Percentiles rank a stretch among this genome's conserved stretches.
These are phyloP conservation scores for Argyresthia albistria DNA, from an alignment of 2,888 invertebrate genomes.

Conservation along the genomic window DNA sequence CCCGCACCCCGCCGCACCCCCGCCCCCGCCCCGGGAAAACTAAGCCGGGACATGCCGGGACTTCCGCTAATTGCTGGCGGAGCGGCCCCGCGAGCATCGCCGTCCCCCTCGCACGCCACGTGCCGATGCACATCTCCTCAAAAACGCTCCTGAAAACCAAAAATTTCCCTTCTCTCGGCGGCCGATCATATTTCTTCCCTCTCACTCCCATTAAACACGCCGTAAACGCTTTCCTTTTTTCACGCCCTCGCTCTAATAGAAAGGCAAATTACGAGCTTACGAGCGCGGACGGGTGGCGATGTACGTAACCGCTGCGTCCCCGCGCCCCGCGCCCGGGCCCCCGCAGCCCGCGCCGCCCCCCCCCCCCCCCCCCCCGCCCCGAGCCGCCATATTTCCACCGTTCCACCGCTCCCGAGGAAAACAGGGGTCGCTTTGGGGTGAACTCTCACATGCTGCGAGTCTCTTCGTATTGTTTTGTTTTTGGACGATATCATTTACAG, in stretches of 20 bases:
- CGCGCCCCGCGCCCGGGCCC: slow-evolving; percentile 30
- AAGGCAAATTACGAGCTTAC: slow-evolving; percentile 74
- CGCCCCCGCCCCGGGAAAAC: slow-evolving; percentile 59
- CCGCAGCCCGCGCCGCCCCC: slow-evolving; percentile 33
- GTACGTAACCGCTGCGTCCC: slow-evolving; percentile 61
- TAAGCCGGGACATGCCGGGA: slow-evolving; percentile 71
- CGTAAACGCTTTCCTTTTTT: slow-evolving; percentile 74
- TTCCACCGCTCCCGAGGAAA: slow-evolving; percentile 36
- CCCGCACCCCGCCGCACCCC: slow-evolving; percentile 12
- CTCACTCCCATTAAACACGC: slow-evolving; percentile 70
- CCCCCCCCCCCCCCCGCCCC: slow-evolving; percentile 34
- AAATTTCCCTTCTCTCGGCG: slow-evolving; percentile 68
- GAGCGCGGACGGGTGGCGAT: slow-evolving; percentile 72
- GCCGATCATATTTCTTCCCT: slow-evolving; percentile 71
- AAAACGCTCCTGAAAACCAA: slow-evolving; percentile 66
- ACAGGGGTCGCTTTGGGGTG: slow-evolving; percentile 53
- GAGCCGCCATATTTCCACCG: slow-evolving; percentile 31
- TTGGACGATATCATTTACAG: slow-evolving; percentile 12
- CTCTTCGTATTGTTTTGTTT: slow-evolving; percentile 24
- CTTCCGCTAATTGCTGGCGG: slow-evolving; percentile 68
- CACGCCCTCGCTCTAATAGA: slow-evolving; percentile 73
- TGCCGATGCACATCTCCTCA: slow-evolving; percentile 67
- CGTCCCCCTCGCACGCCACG: slow-evolving; percentile 54
- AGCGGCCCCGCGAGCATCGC: slow-evolving; percentile 51
- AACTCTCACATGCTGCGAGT: slow-evolving; percentile 55